Evolutionary conservation across 2,888 invertebrate species (phyloP).

Genomic region (Ecliptopera silaceata): DNA sequence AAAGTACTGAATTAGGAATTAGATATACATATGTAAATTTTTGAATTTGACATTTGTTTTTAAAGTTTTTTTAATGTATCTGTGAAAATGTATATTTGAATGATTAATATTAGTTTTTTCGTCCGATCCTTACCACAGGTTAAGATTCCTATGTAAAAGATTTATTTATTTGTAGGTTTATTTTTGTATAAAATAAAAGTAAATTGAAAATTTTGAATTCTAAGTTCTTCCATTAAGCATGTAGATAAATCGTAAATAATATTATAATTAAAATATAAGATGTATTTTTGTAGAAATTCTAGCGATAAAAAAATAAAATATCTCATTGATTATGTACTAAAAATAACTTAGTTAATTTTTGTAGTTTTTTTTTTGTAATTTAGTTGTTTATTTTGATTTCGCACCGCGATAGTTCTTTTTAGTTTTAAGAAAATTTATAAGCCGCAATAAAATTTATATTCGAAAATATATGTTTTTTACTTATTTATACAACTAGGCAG

Average conservation of each 20-base stretch:
- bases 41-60: constrained; percentile 1
- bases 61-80: constrained; percentile 1
- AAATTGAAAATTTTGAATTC: constrained; percentile 49
- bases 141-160: constrained; percentile 71
- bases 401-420: constrained; percentile 78
- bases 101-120: constrained; percentile 20
- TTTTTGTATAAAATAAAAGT: constrained; percentile 64
- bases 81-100: constrained; percentile 14
- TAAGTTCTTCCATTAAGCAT: constrained; percentile 72
- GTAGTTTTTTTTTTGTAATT: constrained; percentile 64
- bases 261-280: constrained; percentile 51
- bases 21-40: constrained; percentile 7
- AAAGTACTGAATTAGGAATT: constrained; percentile 21
- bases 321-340: constrained; percentile 72
- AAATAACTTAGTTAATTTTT: constrained; percentile 54
- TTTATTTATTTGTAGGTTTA: constrained; percentile 80
- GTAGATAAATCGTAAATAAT: constrained; percentile 69
- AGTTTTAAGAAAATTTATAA: constrained; percentile 80
- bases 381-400: constrained; percentile 61
- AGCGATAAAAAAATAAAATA: constrained; percentile 62
- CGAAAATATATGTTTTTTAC: constrained; percentile 42
- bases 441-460: constrained; percentile 79
- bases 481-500: too few relatives aligned
- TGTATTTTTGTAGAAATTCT: constrained; percentile 73
- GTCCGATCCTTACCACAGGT: constrained; percentile 54